These are phyloP conservation scores for Oconnorella tubifera DNA, from an alignment of 2,888 invertebrate species.

Conservation along the genomic window DNA sequence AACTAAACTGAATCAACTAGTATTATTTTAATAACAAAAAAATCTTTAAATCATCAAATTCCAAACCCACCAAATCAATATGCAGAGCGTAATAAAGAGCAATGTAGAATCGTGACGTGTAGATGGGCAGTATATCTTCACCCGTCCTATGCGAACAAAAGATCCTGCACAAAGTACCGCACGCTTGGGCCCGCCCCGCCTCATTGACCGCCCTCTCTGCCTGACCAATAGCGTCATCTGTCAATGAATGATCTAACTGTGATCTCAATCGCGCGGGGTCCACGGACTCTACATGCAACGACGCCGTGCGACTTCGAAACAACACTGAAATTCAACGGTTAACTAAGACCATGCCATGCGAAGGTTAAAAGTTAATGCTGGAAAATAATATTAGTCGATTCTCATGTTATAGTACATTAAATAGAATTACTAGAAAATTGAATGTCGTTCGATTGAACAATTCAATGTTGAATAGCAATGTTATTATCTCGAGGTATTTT, in stretches of 20 bases:
- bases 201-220: slow-evolving; percentile 44
- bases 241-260: slow-evolving; percentile 19
- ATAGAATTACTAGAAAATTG: too few relatives aligned
- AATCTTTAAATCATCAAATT: too few relatives aligned
- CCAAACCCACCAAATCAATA: slow-evolving; percentile 22
- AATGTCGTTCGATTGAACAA: too few relatives aligned
- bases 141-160: slow-evolving; percentile 93
- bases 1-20: too few relatives aligned
- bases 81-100: slow-evolving; percentile 82
- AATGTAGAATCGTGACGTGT: slow-evolving; percentile 88
- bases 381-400: too few relatives aligned
- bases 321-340: slow-evolving; percentile 2
- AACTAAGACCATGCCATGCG: background rate
- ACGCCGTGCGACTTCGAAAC: slow-evolving; percentile 32
- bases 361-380: background rate
- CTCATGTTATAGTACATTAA: too few relatives aligned
- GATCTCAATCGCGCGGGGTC: slow-evolving; percentile 19
- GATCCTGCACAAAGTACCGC: slow-evolving; percentile 90
- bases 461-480: too few relatives aligned
- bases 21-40: too few relatives aligned
- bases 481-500: too few relatives aligned
- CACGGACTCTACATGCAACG: slow-evolving; percentile 31
- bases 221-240: slow-evolving; percentile 17
- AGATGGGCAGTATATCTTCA: slow-evolving; percentile 84
- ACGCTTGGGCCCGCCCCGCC: slow-evolving; percentile 83